Evolutionary conservation across 2,113 vertebrate species (phyloP), one percentile per base, ranked within the genome.

Genomic region (Butorides virescens): DNA sequence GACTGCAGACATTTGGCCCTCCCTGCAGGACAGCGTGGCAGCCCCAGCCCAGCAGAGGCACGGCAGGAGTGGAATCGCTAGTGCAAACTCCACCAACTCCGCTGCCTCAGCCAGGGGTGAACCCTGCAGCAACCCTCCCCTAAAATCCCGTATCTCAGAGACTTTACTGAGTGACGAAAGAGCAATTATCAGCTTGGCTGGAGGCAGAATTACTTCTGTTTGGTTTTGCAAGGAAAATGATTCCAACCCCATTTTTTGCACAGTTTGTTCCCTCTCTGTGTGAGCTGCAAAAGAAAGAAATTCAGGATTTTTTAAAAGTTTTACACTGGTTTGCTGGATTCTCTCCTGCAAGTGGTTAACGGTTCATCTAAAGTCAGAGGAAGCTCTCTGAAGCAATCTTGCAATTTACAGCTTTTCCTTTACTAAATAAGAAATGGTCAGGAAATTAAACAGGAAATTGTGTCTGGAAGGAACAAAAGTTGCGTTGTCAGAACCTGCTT

Each of bases 371-470:
- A 87, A 95, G 84, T 71, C 74, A 87, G 73, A 68, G 90, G 71
- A 96, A 96, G 90, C 55, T 81, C 78, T 95, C 84, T 53, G 71
- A 89, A 94, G 66, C 84, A 91, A 93, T 79, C 70, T 87, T 90
- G 74, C 84, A 91, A 90, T 96, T 96, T 96, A 96, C 93, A 96
- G 74, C 87, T 96, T 96, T 93, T 89, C 77, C 84, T 85, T 84
- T 74, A 49, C 89, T 76, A 76, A 94, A 50, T 82, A 88, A 96
- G 90, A 95, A 97, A 94, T 3, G 6, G 90, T 37, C 96, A 95
- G 96, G 94, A 97, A 95, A 96, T 97, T 80, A 95, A 93, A 95
- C 94, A 96, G 96, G 95, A 97, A 96, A 97, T 96, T 95, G 93
- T 91, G 93, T 96, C 95, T 97, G 84, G 94, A 94, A 96, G 80